These are phyloP conservation scores for Scotopteryx bipunctaria DNA, from an alignment of 2,888 invertebrate genomes.

Conservation along the genomic window DNA sequence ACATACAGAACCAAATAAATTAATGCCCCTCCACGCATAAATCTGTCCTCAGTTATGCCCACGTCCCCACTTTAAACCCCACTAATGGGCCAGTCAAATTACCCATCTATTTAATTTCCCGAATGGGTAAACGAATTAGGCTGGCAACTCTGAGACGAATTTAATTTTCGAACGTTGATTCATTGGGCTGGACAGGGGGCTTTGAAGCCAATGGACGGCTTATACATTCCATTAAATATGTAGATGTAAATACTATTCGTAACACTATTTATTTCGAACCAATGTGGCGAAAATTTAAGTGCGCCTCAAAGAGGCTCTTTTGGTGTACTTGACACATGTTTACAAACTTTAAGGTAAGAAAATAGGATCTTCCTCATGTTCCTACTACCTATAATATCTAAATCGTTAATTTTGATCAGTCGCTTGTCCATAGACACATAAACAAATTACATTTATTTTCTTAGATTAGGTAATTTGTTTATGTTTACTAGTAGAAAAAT, in stretches of 20 bases:
- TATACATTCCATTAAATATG: background rate
- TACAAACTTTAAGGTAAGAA: no score
- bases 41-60: conserved; percentile 65
- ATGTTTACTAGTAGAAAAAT: no score
- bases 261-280: no score
- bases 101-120: conserved; percentile 82
- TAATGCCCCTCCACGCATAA: conserved; percentile 59
- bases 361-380: no score
- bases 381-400: no score
- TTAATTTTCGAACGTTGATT: conserved; percentile 76
- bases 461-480: no score
- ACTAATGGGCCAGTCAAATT: conserved; percentile 79
- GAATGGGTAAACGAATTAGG: conserved; percentile 80
- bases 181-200: conserved; percentile 46
- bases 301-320: no score
- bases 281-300: no score
- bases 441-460: no score
- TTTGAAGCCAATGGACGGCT: conserved; percentile 12
- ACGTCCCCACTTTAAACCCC: conserved; percentile 60
- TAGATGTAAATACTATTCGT: background rate
- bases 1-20: conserved; percentile 54
- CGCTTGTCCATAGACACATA: no score
- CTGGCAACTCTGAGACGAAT: conserved; percentile 79
- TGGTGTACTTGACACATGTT: no score
- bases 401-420: no score